A percentile compares a stretch with the other conserved stretches of the same genome.
These are phyloP conservation scores for Nowickia ferox DNA, from an alignment of 2,888 invertebrate species.

Conservation along the genomic window DNA sequence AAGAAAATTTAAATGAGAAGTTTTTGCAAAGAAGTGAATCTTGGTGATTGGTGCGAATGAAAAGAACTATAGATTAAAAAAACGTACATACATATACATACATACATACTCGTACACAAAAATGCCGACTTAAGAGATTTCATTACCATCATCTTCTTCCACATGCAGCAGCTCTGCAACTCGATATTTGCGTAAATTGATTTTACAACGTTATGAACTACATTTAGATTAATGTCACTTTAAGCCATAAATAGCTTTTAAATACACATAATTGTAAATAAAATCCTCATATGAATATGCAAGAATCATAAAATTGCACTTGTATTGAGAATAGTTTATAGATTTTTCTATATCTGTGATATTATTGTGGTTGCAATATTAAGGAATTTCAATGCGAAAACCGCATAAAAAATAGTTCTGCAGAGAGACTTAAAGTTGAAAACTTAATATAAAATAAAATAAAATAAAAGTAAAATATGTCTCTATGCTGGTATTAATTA, in stretches of 20 bases:
- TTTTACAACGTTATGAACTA: background rate
- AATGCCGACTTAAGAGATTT: no score
- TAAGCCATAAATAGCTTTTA: slow-evolving; percentile 21
- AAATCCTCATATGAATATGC: background rate
- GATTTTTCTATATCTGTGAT: slow-evolving; percentile 5
- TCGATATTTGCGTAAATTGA: background rate
- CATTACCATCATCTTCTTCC: no score
- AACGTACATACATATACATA: no score
- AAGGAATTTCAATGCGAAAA: slow-evolving; percentile 52
- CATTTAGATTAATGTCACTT: slow-evolving; percentile 25
- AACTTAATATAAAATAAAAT: background rate
- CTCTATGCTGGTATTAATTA: slow-evolving; percentile 71
- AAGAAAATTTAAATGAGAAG: no score
- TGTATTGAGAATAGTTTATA: slow-evolving; percentile 5
- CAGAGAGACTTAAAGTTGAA: background rate
- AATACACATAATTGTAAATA: slow-evolving; percentile 28
- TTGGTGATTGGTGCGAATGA: no score
- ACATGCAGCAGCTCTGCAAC: background rate
- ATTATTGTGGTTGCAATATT: background rate
- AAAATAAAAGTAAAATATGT: slow-evolving; percentile 39
- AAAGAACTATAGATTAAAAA: no score
- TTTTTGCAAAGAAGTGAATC: no score
- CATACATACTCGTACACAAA: no score
- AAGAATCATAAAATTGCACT: background rate
- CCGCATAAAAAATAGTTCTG: slow-evolving; percentile 41